A percentile compares a stretch with the other conserved stretches of the same genome.
Conservation (phyloP, 2,797 vertebrate genomes). For the Cirrhinus mrigala region DNA sequence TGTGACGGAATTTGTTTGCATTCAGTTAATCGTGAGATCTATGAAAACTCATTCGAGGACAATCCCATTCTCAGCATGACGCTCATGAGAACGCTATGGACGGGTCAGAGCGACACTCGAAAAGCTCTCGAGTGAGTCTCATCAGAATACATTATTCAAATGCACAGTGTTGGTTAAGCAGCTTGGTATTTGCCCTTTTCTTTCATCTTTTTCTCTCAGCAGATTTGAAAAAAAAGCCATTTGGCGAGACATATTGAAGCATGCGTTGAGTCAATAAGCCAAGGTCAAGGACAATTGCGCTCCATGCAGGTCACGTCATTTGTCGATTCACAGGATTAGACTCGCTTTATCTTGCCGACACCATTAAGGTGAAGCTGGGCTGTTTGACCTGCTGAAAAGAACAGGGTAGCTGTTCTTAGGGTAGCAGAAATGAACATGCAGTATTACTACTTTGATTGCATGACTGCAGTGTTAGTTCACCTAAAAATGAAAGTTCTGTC, state of each 20-base stretch:
- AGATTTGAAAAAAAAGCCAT: constrained; percentile 32
- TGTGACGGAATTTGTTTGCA: constrained; percentile 61
- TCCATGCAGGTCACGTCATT: constrained; percentile 30
- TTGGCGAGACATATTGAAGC: constrained; percentile 9
- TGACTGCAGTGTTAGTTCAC: too few species aligned
- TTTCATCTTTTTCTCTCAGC: constrained; percentile 19
- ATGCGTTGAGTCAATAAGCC: constrained; percentile 10
- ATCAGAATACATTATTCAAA: constrained; percentile 60
- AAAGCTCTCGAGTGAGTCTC: constrained; percentile 42
- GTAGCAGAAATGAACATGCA: background rate
- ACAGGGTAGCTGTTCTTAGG: background rate
- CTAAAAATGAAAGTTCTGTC: too few species aligned
- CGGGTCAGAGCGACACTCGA: constrained; percentile 46
- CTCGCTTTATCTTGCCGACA: constrained; percentile 18
- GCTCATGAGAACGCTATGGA: constrained; percentile 55
- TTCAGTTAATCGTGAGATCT: constrained; percentile 65
- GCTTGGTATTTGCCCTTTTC: constrained; percentile 18
- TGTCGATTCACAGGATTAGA: constrained; percentile 27
- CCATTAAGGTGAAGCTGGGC: background rate
- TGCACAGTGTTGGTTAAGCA: constrained; percentile 43
- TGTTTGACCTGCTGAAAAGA: background rate
- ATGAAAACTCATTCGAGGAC: constrained; percentile 70
- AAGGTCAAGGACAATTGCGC: constrained; percentile 36
- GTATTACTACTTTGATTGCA: background rate
- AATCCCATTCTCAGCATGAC: constrained; percentile 62